phyloP scores from a whole-genome alignment of 2,888 invertebrate genomes.

The Hyles lineata region DNA sequence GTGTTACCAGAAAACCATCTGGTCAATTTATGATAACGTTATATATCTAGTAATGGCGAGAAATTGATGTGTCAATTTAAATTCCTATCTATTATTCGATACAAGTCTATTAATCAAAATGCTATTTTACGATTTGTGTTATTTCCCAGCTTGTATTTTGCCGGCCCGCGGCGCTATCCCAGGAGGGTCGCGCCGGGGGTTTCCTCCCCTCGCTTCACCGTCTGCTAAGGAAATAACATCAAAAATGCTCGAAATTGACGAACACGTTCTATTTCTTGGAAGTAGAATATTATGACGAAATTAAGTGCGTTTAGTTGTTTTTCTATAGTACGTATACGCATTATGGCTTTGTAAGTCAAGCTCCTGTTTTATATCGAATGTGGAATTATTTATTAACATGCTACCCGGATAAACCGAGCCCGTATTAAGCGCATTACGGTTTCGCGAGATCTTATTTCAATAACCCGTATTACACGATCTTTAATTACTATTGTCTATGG shows the following conservation, averaged over 20 bases:
- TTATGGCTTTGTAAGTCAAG: not conserved
- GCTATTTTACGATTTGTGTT: slow-evolving; percentile 4
- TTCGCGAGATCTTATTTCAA: slow-evolving; percentile 10
- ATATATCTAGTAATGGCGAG: too few relatives aligned
- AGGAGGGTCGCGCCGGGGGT: not conserved
- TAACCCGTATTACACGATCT: not conserved
- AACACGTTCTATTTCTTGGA: not conserved
- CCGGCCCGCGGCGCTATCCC: slow-evolving; percentile 15
- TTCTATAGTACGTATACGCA: not conserved
- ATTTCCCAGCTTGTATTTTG: not conserved
- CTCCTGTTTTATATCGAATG: not conserved
- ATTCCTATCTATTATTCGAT: not conserved
- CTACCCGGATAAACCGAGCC: slow-evolving; percentile 2
- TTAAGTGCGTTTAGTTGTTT: not conserved
- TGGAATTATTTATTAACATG: not conserved
- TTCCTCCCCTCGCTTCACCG: not conserved
- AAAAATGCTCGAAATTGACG: not conserved
- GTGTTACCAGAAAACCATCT: too few relatives aligned
- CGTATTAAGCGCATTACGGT: not conserved
- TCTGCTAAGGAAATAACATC: slow-evolving; percentile 8
- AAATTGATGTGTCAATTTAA: not conserved
- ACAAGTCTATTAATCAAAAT: not conserved
- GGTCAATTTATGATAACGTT: too few relatives aligned
- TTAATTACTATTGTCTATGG: not conserved
- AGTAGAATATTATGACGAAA: not conserved